Evolutionary conservation across 1,140 invertebrate genomes (phyloP), one percentile per base, ranked within the genome.

Genomic region (Hylaeus anthracinus): DNA sequence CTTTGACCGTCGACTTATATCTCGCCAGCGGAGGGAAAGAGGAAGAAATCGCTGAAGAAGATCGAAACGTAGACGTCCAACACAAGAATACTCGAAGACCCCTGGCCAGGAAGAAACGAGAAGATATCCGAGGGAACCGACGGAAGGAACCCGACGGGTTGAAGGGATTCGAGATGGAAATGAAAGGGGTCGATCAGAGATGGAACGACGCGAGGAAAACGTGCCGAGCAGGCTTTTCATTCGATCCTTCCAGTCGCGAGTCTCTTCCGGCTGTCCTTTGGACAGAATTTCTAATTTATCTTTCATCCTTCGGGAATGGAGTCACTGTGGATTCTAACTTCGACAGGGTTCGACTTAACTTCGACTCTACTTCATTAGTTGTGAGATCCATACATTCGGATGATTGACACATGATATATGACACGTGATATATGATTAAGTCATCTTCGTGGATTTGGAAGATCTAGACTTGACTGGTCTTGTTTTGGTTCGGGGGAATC

Each of bases 1-100:
- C 79, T 86, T 86, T 74, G 69, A 85, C n/a, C 58, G 51, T 39
- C 37, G 41, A n/a, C 61, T 53, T 56, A 26, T 64, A 79, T 79
- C 72, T 53, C 6, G 43, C n/a, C 51, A 45, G 14, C 48, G 63
- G 55, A 56, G 45, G 5, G 48, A 1, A 8, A 10, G 41, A 26
- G 10, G 51, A 55, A 73, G 76, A 69, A 84, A 77, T 77, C 60
- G 76, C 69, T 76, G 70, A 83, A 53, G 2, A 8, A 55, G 45
- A 66, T 75, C 61, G 41, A 39, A 72, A 60, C 26, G 12, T 55
- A 64, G 37, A 43, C 56, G 63, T 41, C 53, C 51, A 60, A 53
- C 60, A 58, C 51, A 70, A 53, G 64, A 76, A 75, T 39, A 10
- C 53, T 1, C 15, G n/a, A 56, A 41, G 71, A 43, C 14, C 63